Evolutionary conservation across 2,888 invertebrate genomes (phyloP), one percentile per base, ranked within the genome.

Genomic region (Lacanobia oleracea): DNA sequence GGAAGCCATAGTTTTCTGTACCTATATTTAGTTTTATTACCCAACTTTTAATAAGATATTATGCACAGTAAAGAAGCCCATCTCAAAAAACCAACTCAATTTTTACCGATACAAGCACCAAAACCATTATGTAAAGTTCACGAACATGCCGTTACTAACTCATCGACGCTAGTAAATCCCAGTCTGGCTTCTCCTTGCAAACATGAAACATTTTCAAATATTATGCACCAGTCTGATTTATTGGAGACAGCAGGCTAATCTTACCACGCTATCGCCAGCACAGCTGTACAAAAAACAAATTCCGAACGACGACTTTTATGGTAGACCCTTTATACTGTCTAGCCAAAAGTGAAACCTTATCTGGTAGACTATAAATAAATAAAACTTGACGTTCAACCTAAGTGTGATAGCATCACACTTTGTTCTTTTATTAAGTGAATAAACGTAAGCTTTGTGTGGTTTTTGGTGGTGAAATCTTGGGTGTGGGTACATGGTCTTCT

Each of bases 191-290:
- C 54, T 79, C 62, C 67, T 59, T 64, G 75, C 77, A 63, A 77
- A 71, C 81, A 83, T 83, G 75, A 83, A 83, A 83, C 83, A 76
- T 78, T 83, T 78, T 76, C 73, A 83, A 83, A 83, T 81, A 78
- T 75, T 83, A 83, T 83, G 81, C 80, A 81, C 78, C 60, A 18
- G 67, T 72, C 82, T 82, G 83, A 83, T 83, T 83, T 83, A 83
- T 83, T 72, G 75, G 76, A 81, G 78, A 81, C 78, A 73, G 76
- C 67, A 59, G 60, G 78, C 67, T 81, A 72, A 83, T 83, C 83
- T 78, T 61, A 9, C 77, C 83, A 73, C 77, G 81, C 72, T 78
- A 83, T 83, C 83, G 65, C 67, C 68, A 68, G 53, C 54, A 72
- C 65, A 76, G 53, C 70, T 68, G 59, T 76, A 83, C 68, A 75